Evolutionary conservation across 2,797 vertebrate species (phyloP), one percentile per base, ranked within the genome.

Genomic region (Danio kyathit): DNA sequence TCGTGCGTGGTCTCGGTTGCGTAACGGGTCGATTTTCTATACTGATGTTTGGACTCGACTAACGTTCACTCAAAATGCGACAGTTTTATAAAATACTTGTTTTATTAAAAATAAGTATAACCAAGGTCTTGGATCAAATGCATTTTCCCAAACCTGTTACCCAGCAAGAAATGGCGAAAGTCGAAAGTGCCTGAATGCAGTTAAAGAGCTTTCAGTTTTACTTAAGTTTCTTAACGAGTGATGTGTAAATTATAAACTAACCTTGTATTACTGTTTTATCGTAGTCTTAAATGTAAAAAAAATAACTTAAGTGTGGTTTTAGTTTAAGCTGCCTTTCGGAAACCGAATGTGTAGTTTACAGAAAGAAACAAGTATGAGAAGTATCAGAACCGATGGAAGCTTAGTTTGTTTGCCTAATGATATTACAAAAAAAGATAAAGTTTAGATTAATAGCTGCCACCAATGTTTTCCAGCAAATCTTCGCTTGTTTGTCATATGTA

Each of bases 1-100:
- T 67, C 16, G 19, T 77, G 43, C 41, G 64, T 19, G 43, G 79
- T 86, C n/a, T 56, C 69, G n/a, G 40, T 72, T 86, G 82, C 76
- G 67, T 86, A 86, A 84, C 44, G 57, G 19, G 40, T 86, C 76
- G 48, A 76, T 81, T 54, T 71, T 17, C 71, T 51, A 54, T 29
- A 72, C 69, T 52, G 60, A 17, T 67, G 21, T 77, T 77, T 77
- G 63, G 11, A 77, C 61, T 11, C 19, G 5, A 59, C 54, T n/a
- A 54, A 81, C 59, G 46, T 52, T 57, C 48, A 67, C 7, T 57
- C 6, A 9, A 65, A 79, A 67, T 40, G 51, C 59, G 46, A 40
- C 65, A 16, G 17, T 57, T 59, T 60, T 16, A 41, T 10, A 11
- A 0, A 9, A 38, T 7, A 54, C 4, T 6, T 46, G 0, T 56